Base-by-base conservation (phyloP, 2,888 invertebrate species). In the Tinea semifulvella region DNA sequence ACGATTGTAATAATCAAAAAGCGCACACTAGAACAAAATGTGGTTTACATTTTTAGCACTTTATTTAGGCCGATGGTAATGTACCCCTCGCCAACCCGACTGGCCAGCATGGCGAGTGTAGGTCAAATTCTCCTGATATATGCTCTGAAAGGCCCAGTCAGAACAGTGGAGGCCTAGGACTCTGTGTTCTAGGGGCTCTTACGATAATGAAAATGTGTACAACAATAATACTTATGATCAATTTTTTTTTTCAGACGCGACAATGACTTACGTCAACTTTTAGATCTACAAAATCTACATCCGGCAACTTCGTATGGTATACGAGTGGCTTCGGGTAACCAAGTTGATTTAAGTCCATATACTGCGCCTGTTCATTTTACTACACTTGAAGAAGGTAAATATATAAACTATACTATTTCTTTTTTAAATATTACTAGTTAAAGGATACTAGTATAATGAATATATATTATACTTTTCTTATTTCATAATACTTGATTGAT, bases 301-400 rank as follows among this genome's bases (percentile, higher is more conserved):
- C 80, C 81, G 1, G 76, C 80, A 0, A 73, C 76, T 0, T 62
- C 72, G 0, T 82, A 82, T 19, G 68, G 65, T 0, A 68, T 70
- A 0, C 61, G 79, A 1, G 68, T 80, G 0, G 77, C 82, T 1
- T 74, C 80, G 0, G 75, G 70, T 1, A 81, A 81, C 54, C 72
- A 74, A 53, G 80, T 80, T 0, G 82, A 80, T 1, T 61, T 72
- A 45, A 81, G 81, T 38, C 53, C 68, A 1, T 80, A 61, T 46
- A 76, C 80, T 0, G 53, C 72, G 0, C 69, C 80, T 0, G 54
- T 76, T 1, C 75, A 79, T 46, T 80, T 82, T 49, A 80, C 75
- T 1, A 81, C 81, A 0, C 70, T 75, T 28, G 81, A 82, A 50
- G 81, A 82, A 70, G 79, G 81, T 81, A 52, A n/a, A n/a, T n/a